These are phyloP conservation scores for Drosophila cyrtoloma DNA, from an alignment of 2,888 invertebrate genomes.

Conservation along the genomic window DNA sequence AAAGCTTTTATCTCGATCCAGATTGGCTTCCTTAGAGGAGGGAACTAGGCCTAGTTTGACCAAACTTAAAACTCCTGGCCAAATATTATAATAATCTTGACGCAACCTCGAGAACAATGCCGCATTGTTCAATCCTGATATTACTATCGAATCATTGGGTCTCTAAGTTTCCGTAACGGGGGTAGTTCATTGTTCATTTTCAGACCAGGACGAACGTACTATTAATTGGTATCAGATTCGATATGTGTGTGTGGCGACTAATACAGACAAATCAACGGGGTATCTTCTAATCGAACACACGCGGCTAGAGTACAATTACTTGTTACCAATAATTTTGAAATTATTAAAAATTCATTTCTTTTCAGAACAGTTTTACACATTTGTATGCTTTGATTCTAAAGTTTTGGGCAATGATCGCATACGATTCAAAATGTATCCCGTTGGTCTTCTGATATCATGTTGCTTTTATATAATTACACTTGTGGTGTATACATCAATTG, in stretches of 20 bases:
- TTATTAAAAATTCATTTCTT: slow-evolving; percentile 32
- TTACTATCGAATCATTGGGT: background rate
- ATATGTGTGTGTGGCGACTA: background rate
- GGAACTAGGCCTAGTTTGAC: background rate
- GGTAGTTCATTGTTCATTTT: no score
- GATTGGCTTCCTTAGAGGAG: background rate
- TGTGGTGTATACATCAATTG: slow-evolving; percentile 88
- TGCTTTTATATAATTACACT: slow-evolving; percentile 89
- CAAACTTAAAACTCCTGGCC: background rate
- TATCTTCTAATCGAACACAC: background rate
- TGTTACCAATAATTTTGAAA: background rate
- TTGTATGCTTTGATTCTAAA: slow-evolving; percentile 83
- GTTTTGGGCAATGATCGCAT: slow-evolving; percentile 81
- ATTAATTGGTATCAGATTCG: no score
- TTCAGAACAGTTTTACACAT: slow-evolving; percentile 82
- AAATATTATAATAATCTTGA: background rate
- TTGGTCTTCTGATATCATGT: slow-evolving; percentile 87
- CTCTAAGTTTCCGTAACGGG: no score
- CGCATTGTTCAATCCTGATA: background rate
- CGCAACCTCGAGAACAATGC: background rate
- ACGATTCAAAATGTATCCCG: slow-evolving; percentile 82
- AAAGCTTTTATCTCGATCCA: background rate
- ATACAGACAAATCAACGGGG: background rate
- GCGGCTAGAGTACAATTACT: background rate
- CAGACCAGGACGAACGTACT: no score